phyloP scores from a whole-genome alignment of 2,113 vertebrate genomes.

The Pseudorectes ferrugineus region DNA sequence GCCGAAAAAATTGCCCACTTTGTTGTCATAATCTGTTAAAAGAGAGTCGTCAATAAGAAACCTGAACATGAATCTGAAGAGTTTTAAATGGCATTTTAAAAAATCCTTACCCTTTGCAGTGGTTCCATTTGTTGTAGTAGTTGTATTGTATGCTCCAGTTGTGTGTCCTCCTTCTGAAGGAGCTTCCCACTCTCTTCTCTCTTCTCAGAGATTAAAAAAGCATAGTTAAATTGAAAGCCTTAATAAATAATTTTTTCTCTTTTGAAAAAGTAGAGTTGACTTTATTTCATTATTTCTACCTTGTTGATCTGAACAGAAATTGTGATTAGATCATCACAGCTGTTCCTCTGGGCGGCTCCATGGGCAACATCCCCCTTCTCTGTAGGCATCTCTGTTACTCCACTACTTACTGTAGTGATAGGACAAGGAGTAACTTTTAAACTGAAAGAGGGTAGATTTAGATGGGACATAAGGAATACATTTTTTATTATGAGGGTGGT shows the following conservation, averaged over 20 bases:
- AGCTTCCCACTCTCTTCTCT: conserved; percentile 7
- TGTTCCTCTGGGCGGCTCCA: background rate
- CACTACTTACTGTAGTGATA: background rate
- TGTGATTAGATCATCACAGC: background rate
- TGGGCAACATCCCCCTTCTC: background rate
- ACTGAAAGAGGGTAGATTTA: background rate
- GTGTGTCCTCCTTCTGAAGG: background rate
- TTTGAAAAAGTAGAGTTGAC: background rate
- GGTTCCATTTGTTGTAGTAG: background rate
- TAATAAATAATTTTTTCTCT: background rate
- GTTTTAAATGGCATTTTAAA: background rate
- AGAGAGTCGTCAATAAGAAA: background rate
- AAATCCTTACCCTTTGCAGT: background rate
- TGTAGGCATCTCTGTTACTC: background rate
- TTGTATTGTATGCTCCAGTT: background rate
- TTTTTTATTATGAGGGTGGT: background rate
- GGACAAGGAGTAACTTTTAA: background rate
- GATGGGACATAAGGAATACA: background rate
- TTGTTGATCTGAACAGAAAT: background rate
- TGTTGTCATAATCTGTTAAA: conserved; percentile 40
- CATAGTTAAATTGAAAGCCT: background rate
- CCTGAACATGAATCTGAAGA: background rate
- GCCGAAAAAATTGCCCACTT: conserved; percentile 55
- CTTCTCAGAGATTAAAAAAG: background rate
- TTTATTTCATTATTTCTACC: background rate